phyloP scores from a whole-genome alignment of 2,797 vertebrate genomes.

The Crocodylus rhombifer region DNA sequence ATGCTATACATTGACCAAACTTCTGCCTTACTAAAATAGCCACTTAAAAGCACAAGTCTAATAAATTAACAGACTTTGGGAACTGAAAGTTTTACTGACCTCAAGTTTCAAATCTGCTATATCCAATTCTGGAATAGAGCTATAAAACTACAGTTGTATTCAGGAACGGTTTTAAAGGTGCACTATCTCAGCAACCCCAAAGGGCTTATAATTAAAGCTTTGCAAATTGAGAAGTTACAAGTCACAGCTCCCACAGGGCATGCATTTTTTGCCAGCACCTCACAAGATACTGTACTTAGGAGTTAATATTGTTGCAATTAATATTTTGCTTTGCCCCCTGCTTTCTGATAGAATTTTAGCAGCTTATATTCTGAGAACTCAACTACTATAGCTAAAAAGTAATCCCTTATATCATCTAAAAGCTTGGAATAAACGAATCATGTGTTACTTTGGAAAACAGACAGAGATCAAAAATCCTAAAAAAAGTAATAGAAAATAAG shows the following conservation, averaged over 20 bases:
- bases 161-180: background rate
- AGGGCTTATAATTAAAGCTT: background rate
- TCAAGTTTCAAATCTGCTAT: background rate
- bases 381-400: background rate
- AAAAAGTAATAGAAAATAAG: background rate
- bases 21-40: background rate
- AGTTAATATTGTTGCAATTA: background rate
- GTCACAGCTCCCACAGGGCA: background rate
- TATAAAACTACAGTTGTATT: background rate
- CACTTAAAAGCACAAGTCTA: background rate
- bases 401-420: background rate
- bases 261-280: background rate
- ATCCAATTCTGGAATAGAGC: background rate
- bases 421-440: background rate
- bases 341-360: background rate
- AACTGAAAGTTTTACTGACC: background rate
- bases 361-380: background rate
- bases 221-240: background rate
- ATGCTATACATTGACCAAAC: background rate
- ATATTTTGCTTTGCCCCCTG: background rate
- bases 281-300: background rate
- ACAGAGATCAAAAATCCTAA: background rate
- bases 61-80: background rate
- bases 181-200: accelerated
- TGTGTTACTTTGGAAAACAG: background rate